phyloP scores from a whole-genome alignment of 2,113 vertebrate genomes.

The Embiotoca jacksoni region DNA sequence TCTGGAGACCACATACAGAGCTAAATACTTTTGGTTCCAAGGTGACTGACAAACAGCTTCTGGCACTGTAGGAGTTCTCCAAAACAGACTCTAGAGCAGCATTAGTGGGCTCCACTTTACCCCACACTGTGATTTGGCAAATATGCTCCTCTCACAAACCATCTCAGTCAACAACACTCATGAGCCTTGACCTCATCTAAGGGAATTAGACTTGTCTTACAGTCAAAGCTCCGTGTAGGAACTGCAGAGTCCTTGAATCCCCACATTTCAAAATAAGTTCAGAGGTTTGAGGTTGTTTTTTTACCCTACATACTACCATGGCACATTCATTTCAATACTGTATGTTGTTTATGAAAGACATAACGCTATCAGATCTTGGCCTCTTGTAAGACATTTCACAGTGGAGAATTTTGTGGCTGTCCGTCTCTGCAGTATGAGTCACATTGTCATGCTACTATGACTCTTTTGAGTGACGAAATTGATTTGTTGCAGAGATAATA shows the following conservation, averaged over 20 bases:
- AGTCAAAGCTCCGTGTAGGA: conserved; percentile 21
- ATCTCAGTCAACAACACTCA: conserved; percentile 35
- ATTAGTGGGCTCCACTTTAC: conserved; percentile 37
- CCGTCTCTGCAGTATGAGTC: conserved; percentile 56
- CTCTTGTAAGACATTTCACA: conserved; percentile 75
- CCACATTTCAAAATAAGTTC: conserved; percentile 43
- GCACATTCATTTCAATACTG: conserved; percentile 50
- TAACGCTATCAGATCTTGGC: conserved; percentile 52
- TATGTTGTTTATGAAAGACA: conserved; percentile 66
- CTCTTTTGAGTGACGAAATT: conserved; percentile 62
- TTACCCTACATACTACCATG: conserved; percentile 9
- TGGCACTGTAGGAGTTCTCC: conserved; percentile 28
- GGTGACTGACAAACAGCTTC: conserved; percentile 10
- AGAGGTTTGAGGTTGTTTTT: conserved; percentile 16
- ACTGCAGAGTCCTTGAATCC: conserved; percentile 43
- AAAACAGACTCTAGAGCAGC: conserved; percentile 43
- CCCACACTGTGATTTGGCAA: conserved; percentile 43
- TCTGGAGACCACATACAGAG: conserved; percentile 17
- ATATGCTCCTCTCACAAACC: conserved; percentile 28
- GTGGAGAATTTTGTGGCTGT: conserved; percentile 66
- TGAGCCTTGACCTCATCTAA: conserved; percentile 58
- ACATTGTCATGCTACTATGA: conserved; percentile 56
- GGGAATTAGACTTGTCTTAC: conserved; percentile 33
- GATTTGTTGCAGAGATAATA: conserved; percentile 64
- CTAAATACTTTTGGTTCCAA: conserved; percentile 24